These are phyloP conservation scores for Natator depressus DNA, from an alignment of 2,113 vertebrate genomes.

Conservation along the genomic window DNA sequence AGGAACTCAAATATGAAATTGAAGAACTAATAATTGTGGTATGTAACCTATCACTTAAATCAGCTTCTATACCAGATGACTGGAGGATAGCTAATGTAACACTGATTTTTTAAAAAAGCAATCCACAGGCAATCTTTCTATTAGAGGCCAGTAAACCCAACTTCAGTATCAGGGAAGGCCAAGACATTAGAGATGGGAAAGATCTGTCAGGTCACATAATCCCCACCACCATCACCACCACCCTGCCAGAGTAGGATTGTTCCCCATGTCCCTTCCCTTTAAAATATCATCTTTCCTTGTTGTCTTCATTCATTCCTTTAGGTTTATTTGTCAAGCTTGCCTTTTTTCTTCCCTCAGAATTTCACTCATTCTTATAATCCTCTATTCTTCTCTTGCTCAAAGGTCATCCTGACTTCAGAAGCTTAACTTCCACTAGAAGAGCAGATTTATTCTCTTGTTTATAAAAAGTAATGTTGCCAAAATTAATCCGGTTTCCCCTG, in stretches of 20 bases:
- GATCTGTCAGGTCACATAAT: background rate
- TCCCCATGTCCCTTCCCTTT: background rate
- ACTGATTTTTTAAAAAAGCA: too few species aligned
- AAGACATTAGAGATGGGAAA: background rate
- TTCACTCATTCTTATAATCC: constrained; percentile 29
- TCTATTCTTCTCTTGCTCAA: background rate
- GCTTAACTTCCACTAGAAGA: constrained; percentile 31
- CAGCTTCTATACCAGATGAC: too few species aligned
- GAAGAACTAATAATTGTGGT: too few species aligned
- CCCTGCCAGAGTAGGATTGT: background rate
- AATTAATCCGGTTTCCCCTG: background rate
- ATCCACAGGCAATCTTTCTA: too few species aligned
- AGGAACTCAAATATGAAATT: too few species aligned
- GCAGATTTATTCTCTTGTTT: constrained; percentile 13
- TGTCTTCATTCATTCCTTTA: background rate
- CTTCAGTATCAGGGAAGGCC: background rate
- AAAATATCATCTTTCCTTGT: background rate
- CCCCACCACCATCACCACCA: background rate
- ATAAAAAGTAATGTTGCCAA: background rate
- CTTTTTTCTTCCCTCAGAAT: background rate
- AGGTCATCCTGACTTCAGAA: background rate
- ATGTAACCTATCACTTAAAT: too few species aligned
- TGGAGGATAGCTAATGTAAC: too few species aligned
- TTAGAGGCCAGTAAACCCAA: too few species aligned
- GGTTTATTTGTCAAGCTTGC: background rate